Evolutionary conservation across 2,797 vertebrate genomes (phyloP), one percentile per base, ranked within the genome.

Genomic region (Coendou prehensilis): DNA sequence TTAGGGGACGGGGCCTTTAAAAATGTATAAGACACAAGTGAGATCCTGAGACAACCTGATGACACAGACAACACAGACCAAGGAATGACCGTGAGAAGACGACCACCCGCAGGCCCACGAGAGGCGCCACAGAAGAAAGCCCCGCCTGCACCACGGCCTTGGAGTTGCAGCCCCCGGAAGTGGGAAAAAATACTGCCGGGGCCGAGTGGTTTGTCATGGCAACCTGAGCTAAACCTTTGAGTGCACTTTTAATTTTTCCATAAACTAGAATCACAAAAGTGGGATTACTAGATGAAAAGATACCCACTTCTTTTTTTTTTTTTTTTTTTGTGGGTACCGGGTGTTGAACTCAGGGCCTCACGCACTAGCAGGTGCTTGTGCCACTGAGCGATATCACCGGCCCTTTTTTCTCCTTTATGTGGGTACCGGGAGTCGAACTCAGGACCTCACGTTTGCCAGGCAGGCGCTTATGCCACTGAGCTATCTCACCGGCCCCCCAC

Each of bases 141-240:
- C 33, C 33, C 6, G 33, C 64, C 28, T 14, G 5, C 64, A 63
- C 6, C 15, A 6, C 22, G 20, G 9, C 57, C 64, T 33, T 18
- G 33, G 30, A 7, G 15, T 33, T 67, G 30, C 14, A 7, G 28
- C 33, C 64, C 63, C 56, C 5, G 15, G 15, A 56, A 56, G 56
- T 18, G 56, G 56, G 56, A 18, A 15, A 56, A 56, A 56, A 18
- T 56, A 73, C 17, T 23, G 2, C 33, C 8, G 5, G 1, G 18
- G 10, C 33, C 5, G 0, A 9, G 37, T 0, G 7, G 22, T 41
- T 47, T 10, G 23, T 41, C 7, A 4, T 20, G 23, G 50, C 11
- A 0, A 2, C 26, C 41, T 22, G 18, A 4, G 52, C 52, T 33
- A 14, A 23, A 5, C 11, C 45, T 87, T 61, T 30, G 56, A 45